Evolutionary conservation across 2,113 vertebrate species (phyloP).

Genomic region (Corynorhinus townsendii): DNA sequence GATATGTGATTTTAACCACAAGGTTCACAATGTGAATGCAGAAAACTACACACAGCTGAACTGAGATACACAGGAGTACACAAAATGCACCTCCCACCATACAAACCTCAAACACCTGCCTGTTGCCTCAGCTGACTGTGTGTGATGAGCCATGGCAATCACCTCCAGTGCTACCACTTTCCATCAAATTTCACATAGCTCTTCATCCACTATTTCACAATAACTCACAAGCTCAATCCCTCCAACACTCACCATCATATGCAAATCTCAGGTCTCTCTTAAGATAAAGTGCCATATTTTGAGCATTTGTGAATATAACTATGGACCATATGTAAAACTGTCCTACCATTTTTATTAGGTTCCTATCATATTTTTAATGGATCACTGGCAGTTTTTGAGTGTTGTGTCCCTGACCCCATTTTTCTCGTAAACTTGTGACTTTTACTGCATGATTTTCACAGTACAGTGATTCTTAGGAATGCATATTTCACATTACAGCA

Average conservation of each 20-base stretch:
- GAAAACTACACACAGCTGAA: not conserved
- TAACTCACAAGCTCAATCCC: not conserved
- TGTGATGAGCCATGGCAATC: fast-evolving
- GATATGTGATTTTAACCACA: not conserved
- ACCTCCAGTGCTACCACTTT: not conserved
- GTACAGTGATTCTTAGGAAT: not conserved
- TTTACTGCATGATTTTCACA: not conserved
- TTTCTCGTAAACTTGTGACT: not conserved
- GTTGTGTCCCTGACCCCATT: not conserved
- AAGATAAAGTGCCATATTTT: not conserved
- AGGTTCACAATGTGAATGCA: not conserved
- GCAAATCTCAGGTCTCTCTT: not conserved
- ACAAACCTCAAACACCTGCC: not conserved
- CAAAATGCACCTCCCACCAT: not conserved
- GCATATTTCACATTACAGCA: not conserved
- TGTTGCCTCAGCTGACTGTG: fast-evolving
- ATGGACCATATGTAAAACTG: not conserved
- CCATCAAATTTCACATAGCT: not conserved
- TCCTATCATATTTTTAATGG: not conserved
- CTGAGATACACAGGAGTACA: not conserved
- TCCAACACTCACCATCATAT: not conserved
- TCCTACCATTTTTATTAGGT: not conserved
- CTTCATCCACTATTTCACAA: not conserved
- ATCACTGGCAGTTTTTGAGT: not conserved
- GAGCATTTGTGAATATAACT: not conserved